Evolutionary conservation across 1,140 invertebrate species (phyloP), one percentile per base, ranked within the genome.

Genomic region (Hylaeus volcanicus): DNA sequence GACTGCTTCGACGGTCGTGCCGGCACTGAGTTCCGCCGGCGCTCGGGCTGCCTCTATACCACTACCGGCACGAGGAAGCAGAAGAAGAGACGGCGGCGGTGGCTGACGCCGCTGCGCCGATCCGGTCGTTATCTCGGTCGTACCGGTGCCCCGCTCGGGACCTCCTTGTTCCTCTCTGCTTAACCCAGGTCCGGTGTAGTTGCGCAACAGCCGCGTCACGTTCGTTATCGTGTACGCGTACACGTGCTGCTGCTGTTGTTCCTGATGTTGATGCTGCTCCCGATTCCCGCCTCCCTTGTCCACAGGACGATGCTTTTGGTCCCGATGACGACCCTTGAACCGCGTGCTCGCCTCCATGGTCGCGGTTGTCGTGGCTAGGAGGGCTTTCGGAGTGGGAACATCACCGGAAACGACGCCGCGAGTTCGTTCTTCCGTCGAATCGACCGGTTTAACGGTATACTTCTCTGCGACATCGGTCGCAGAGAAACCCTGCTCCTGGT

Each of bases 201-300:
- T 93, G 88, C 92, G 91, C 88, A 93, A 92, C 82, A 92, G 88
- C 86, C 92, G 89, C 87, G 92, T 93, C 89, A 93, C 90, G 84
- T 93, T 92, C 73, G 91, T 93, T 90, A 93, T 92, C 89, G 91
- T 92, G 88, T 93, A 93, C 80, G 91, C 89, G 88, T 93, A 92
- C 88, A 91, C 90, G 90, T 93, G 91, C 88, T 91, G 91, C 77
- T 91, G 82, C 58, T 82, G 85, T 37, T 79, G 74, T 39, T 81
- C n/a, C 41, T 80, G 72, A 65, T 66, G 78, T n/a, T 48, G 79
- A 6, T 83, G 76, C 11, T 82, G 70, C 12, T 70, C 45, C 48
- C 51, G 82, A 37, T 68, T 14, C 60, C 60, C 26, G 26, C 26
- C 26, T 26, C 26, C 26, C 26, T 26, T 26, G 26, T 26, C 26